Base-by-base conservation (phyloP, 2,888 invertebrate species). In the Drosophila cognata region DNA sequence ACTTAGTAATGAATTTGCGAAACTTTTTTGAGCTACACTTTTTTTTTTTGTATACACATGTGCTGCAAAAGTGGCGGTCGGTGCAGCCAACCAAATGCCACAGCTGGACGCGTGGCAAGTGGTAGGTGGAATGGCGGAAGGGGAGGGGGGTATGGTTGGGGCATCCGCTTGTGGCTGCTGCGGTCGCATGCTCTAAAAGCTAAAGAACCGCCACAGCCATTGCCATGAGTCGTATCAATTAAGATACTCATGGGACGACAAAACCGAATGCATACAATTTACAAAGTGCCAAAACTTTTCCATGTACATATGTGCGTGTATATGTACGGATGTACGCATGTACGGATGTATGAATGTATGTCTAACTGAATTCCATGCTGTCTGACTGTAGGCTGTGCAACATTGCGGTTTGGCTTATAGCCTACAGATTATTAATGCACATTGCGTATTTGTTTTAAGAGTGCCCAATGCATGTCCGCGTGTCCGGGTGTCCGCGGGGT, bases 151-250 rank as follows among this genome's bases (percentile, higher is more conserved):
- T 0, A 11, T 33, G 4, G 28, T 13, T 50, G 50, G 67, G 48
- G 62, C 38, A 59, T 50, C 63, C 75, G 82, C 64, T 68, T 71
- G 77, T 46, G 69, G 77, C 71, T 66, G 35, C 29, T 80, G 86
- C 60, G 84, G 87, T 82, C 74, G 73, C 78, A 67, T 52, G 70
- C 84, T 67, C 82, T 87, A 84, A 84, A 84, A 84, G 84, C 87
- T 82, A 73, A 82, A 80, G 84, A 73, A 68, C 78, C 71, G 66
- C 65, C 60, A 52, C 56, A 48, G 53, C 59, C 21, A 77, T 43
- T 35, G 59, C 46, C 50, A 56, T 31, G 41, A 64, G 68, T 79
- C 58, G 77, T 71, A 84, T 84, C 84, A 84, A 84, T 86, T 84
- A 84, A 86, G 87, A 75, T 69, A 70, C 84, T 71, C 78, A 57